Evolutionary conservation across 2,888 invertebrate species (phyloP).

Genomic region (Margaritifera margaritifera): DNA sequence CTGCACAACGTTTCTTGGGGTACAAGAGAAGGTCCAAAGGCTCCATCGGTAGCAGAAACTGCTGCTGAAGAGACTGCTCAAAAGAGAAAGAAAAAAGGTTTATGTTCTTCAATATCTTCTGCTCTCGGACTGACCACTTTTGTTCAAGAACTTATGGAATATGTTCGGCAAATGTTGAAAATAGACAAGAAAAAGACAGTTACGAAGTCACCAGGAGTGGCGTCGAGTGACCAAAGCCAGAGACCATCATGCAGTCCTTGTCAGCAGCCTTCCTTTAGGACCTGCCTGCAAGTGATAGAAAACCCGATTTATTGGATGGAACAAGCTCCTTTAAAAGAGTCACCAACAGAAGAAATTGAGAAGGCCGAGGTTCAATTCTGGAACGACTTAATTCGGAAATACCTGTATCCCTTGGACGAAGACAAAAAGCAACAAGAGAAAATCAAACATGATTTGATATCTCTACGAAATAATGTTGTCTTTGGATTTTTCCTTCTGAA

Average conservation of each 20-base stretch:
- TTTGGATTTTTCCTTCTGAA: slow-evolving; percentile 86
- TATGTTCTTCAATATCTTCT: background rate
- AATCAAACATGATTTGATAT: slow-evolving; percentile 40
- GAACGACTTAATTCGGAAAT: slow-evolving; percentile 93
- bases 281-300: background rate
- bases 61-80: background rate
- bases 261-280: background rate
- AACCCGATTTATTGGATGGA: slow-evolving; percentile 20
- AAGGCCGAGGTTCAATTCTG: slow-evolving; percentile 91
- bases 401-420: slow-evolving; percentile 92
- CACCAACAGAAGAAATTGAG: slow-evolving; percentile 86
- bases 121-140: slow-evolving; percentile 8
- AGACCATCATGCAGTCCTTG: background rate
- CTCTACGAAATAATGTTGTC: slow-evolving; percentile 50
- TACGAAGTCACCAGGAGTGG: background rate
- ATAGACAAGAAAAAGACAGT: too few relatives aligned
- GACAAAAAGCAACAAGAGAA: slow-evolving; percentile 80
- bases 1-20: slow-evolving; percentile 96
- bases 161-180: slow-evolving; percentile 8
- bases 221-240: slow-evolving; percentile 2
- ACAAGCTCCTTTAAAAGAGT: slow-evolving; percentile 69
- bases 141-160: slow-evolving; percentile 2
- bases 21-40: slow-evolving; percentile 82
- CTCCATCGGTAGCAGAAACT: slow-evolving; percentile 29
- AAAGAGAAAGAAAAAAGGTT: slow-evolving; percentile 3